These are phyloP conservation scores for Phrynocephalus guinanensis DNA, from an alignment of 2,797 vertebrate genomes.

Conservation along the genomic window DNA sequence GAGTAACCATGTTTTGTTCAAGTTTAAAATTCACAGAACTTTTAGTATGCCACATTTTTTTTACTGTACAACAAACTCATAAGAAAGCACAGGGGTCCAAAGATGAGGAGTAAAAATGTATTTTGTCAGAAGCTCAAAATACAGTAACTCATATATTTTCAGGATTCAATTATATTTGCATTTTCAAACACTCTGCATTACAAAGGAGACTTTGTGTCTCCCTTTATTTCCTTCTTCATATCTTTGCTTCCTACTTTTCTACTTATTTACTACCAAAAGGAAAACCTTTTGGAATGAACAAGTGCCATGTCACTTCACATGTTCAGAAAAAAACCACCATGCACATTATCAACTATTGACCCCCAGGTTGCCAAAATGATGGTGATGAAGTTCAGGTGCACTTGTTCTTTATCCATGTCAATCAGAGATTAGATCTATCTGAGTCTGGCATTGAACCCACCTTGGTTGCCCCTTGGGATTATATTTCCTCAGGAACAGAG, in stretches of 20 bases:
- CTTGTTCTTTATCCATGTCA: background rate
- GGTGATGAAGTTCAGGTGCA: background rate
- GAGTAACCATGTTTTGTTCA: background rate
- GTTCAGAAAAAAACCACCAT: background rate
- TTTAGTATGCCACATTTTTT: background rate
- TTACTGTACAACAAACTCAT: too few species aligned
- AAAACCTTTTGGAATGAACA: background rate
- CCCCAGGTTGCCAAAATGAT: background rate
- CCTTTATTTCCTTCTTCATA: background rate
- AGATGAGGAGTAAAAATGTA: background rate
- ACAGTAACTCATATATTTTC: background rate
- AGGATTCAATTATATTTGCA: background rate
- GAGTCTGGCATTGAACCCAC: background rate
- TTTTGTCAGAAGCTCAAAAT: background rate
- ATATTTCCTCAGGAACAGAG: background rate
- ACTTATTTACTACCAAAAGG: background rate
- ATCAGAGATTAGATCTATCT: background rate
- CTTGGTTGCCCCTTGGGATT: background rate
- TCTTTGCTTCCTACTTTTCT: background rate
- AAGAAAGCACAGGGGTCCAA: background rate
- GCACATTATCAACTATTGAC: background rate
- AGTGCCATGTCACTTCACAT: too few species aligned
- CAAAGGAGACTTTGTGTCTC: background rate
- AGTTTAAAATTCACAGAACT: background rate
- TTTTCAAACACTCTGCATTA: background rate